Evolutionary conservation across 2,113 vertebrate genomes (phyloP).

Genomic region (Apodemus sylvaticus): DNA sequence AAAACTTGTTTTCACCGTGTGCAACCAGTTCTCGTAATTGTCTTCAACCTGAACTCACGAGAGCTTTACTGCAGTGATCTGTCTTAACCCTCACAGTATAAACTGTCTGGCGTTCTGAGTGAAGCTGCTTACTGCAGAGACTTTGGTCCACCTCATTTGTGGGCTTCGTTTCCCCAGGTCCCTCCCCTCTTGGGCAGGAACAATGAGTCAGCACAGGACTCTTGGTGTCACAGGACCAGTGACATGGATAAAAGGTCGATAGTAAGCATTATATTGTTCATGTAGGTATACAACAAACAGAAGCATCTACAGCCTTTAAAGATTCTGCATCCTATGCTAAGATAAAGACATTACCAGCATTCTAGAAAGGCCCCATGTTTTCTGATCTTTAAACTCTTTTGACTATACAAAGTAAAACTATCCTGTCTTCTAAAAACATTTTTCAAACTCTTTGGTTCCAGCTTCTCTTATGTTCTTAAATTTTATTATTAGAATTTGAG

Average conservation of each 20-base stretch:
- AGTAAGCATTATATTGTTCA: neutral
- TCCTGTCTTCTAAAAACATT: constrained; percentile 15
- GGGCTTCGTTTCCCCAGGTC: neutral
- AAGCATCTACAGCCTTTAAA: constrained; percentile 39
- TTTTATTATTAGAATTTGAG: neutral
- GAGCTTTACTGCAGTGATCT: neutral
- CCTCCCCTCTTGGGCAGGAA: neutral
- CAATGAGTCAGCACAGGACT: neutral
- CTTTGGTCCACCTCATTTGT: neutral
- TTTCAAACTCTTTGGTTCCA: neutral
- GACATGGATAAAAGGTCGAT: neutral
- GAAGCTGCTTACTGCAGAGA: neutral
- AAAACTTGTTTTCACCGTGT: neutral
- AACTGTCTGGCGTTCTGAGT: neutral
- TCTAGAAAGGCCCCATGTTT: neutral
- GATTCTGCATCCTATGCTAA: neutral
- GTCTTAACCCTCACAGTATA: neutral
- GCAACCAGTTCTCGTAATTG: neutral
- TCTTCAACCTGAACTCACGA: neutral
- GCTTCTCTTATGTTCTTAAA: neutral
- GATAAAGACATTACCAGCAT: neutral
- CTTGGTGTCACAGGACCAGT: neutral
- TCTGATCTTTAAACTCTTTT: constrained; percentile 26
- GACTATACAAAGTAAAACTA: neutral
- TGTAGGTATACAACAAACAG: neutral